Evolutionary conservation across 2,888 invertebrate genomes (phyloP), one percentile per base, ranked within the genome.

Genomic region (Lepas anatifera): DNA sequence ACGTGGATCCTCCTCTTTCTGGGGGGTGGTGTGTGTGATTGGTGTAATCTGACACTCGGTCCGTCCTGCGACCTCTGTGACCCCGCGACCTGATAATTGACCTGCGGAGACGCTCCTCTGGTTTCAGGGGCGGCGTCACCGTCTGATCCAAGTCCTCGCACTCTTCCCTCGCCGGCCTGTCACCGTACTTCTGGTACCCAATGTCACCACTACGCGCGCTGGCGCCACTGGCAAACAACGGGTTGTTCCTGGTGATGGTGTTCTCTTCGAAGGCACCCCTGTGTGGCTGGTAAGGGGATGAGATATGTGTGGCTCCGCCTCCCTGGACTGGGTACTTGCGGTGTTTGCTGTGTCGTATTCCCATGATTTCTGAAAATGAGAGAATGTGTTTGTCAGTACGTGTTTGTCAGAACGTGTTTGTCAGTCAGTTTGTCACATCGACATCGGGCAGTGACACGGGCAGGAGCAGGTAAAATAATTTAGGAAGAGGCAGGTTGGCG

Each of bases 311-410:
- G 41, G 41, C 41, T 10, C 16, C 41, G 41, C 11, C 41, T 10
- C 41, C 41, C 58, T 16, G 58, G 18, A 58, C 58, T 18, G 58
- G 58, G 58, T 58, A 58, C 58, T 58, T 58, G 32, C 58, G 58
- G 58, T 58, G 58, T 7, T 58, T 58, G 22, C 58, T 32, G 58
- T 58, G 58, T 8, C 58, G 58, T 6, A 13, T 18, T 7, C 58
- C 58, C 58, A 58, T 58, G 25, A 25, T 25, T 1, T n/a, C 41
- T 1, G 41, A 16, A 10, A 41, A 1, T 41, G 41, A n/a, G n/a
- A n/a, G n/a, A n/a, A n/a, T n/a, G n/a, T n/a, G n/a, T n/a, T n/a
- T n/a, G n/a, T n/a, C n/a, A n/a, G n/a, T n/a, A n/a, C n/a, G n/a
- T n/a, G n/a, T n/a, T n/a, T n/a, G n/a, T n/a, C n/a, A n/a, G n/a